phyloP scores from a whole-genome alignment of 2,888 invertebrate genomes.

The Mythimna albipuncta region DNA sequence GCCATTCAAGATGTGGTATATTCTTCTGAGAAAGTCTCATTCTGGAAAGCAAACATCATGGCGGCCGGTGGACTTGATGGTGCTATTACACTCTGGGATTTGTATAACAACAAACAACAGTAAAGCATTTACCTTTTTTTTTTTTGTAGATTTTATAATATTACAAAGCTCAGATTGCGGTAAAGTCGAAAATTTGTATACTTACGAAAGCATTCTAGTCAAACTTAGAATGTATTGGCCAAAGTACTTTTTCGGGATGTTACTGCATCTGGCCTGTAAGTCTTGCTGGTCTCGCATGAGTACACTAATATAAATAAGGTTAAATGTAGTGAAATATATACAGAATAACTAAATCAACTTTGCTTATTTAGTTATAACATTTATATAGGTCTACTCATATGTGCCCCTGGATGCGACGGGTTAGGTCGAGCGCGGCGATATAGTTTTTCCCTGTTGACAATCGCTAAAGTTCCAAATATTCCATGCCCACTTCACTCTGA shows the following conservation, averaged over 20 bases:
- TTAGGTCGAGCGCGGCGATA: conserved; percentile 39
- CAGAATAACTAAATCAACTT: conserved; percentile 31
- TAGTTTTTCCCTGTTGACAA: conserved; percentile 44
- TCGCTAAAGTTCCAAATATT: conserved; percentile 55
- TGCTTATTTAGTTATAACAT: conserved; percentile 38
- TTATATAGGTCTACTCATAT: conserved; percentile 50
- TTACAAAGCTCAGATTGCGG: conserved; percentile 57
- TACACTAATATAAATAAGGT: conserved; percentile 54
- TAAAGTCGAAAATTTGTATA: conserved; percentile 47
- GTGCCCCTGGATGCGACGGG: conserved; percentile 40
- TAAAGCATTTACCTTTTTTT: conserved; percentile 70
- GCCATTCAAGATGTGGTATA: conserved; percentile 94
- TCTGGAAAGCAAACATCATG: conserved; percentile 94
- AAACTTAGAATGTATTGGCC: conserved; percentile 56
- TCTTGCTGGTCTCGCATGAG: conserved; percentile 52
- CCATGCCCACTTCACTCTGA: conserved; percentile 26
- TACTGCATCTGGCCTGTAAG: conserved; percentile 48
- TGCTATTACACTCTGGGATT: conserved; percentile 94
- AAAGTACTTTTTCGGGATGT: conserved; percentile 54
- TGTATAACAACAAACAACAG: conserved; percentile 91
- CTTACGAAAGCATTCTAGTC: conserved; percentile 55
- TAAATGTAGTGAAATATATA: conserved; percentile 50
- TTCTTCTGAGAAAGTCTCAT: conserved; percentile 91
- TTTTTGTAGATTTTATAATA: conserved; percentile 60
- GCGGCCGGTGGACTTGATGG: conserved; percentile 94